phyloP scores from a whole-genome alignment of 2,888 invertebrate genomes.

The Lithophane semibrunnea region DNA sequence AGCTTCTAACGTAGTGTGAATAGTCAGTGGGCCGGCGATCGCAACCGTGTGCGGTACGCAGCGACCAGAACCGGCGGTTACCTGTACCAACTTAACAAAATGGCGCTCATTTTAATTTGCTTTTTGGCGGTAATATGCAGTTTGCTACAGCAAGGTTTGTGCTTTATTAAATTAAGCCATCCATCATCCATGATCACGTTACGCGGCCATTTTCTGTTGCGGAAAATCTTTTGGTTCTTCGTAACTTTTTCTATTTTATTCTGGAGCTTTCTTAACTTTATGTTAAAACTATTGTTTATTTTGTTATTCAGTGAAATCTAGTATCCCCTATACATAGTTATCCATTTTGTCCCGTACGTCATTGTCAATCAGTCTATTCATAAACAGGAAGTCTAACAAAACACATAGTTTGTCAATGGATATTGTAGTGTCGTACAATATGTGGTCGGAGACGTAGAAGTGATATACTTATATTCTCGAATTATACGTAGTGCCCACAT shows the following conservation, averaged over 20 bases:
- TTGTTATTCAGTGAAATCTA: background rate
- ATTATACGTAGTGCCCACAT: background rate
- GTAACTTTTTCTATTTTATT: conserved; percentile 2
- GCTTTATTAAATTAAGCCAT: conserved; percentile 58
- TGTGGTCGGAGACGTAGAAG: background rate
- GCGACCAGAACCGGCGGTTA: conserved; percentile 75
- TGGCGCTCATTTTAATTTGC: conserved; percentile 80
- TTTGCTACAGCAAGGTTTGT: conserved; percentile 88
- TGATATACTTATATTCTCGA: background rate
- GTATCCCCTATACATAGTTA: background rate
- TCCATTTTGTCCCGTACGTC: background rate
- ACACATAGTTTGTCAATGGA: conserved; percentile 1
- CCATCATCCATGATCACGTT: background rate
- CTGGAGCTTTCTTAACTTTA: conserved; percentile 16
- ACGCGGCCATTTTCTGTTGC: conserved; percentile 11
- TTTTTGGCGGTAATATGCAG: conserved; percentile 86
- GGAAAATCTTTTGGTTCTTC: background rate
- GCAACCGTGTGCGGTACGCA: conserved; percentile 74
- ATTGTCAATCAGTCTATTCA: conserved; percentile 13
- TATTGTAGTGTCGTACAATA: conserved; percentile 7
- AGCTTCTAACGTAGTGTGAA: conserved; percentile 55
- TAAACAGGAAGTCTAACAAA: conserved; percentile 11
- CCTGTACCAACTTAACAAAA: conserved; percentile 70
- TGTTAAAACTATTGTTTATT: background rate
- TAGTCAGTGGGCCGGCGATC: conserved; percentile 64